Base-by-base conservation (phyloP, 2,113 vertebrate species). In the Hiodon alosoides region DNA sequence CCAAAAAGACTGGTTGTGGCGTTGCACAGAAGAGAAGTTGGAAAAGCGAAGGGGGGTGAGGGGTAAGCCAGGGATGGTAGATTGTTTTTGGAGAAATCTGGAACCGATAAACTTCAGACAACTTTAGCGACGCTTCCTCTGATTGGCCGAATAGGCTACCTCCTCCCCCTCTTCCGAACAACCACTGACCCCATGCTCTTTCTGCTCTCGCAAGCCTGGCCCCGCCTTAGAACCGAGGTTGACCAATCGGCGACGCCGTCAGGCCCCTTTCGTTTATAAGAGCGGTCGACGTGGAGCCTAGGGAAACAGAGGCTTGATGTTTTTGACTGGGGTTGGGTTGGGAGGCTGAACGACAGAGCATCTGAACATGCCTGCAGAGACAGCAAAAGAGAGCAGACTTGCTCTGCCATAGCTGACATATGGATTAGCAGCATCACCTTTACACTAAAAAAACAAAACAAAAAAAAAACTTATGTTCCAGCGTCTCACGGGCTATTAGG, bases 81-180 rank as follows among this genome's bases (percentile, higher is more conserved):
- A 78, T 84, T 69, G 73, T 85, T 85, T 77, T 53, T 75, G 79
- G 82, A 77, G 85, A 94, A 94, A 93, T 95, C 94, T 95, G 93
- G 94, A 95, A 94, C 90, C 91, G 87, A 95, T 95, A 94, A 93
- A 90, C 90, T 92, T 85, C 85, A 80, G 86, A 81, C 87, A 86
- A 90, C 87, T 89, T 81, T 83, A 78, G 67, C 55, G 11, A 52
- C 73, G 80, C 71, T 52, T 5, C 71, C 80, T 87, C 77, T 89
- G 88, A 90, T 92, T 92, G 93, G 92, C 79, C 90, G 80, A 83
- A 50, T 46, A 60, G 14, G 70, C 71, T 17, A 87, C 87, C 82
- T 83, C 88, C 81, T 84, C 86, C 87, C 84, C 86, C 86, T 79
- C 85, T 86, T 88, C 78, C 72, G 8, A 76, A 82, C 87, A 88